A percentile compares a stretch with the other conserved stretches of the same genome.
Conservation (phyloP, 2,113 vertebrate species). For the Hiodon alosoides region DNA sequence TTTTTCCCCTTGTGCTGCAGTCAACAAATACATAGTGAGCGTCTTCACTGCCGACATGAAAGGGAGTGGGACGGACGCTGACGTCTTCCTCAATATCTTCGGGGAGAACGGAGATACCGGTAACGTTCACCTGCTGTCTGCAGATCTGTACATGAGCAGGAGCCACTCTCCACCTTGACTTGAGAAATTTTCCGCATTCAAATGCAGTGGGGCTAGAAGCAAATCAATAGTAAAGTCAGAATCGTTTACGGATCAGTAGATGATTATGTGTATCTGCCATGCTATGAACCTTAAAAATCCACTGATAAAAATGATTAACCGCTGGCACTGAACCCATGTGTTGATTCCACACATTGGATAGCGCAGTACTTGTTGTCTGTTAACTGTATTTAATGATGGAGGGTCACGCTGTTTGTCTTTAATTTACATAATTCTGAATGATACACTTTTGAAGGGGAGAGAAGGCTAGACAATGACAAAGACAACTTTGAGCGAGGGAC, state of each 20-base stretch:
- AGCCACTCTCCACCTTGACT: background rate
- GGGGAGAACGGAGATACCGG: slow-evolving; percentile 94
- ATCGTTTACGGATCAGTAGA: too few relatives aligned
- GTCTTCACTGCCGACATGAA: slow-evolving; percentile 89
- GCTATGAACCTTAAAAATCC: too few relatives aligned
- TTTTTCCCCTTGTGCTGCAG: slow-evolving; percentile 48
- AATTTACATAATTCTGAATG: background rate
- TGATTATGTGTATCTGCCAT: too few relatives aligned
- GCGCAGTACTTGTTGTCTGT: too few relatives aligned
- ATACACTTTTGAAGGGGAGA: slow-evolving; percentile 66
- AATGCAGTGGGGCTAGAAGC: too few relatives aligned
- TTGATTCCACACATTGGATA: too few relatives aligned
- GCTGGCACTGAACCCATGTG: too few relatives aligned
- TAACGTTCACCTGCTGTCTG: slow-evolving; percentile 38
- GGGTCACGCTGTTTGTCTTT: too few relatives aligned
- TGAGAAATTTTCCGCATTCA: background rate
- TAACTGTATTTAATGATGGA: too few relatives aligned
- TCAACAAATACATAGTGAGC: slow-evolving; percentile 88
- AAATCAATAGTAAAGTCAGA: too few relatives aligned
- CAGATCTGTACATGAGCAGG: background rate
- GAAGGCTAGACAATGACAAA: slow-evolving; percentile 85
- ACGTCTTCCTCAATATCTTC: slow-evolving; percentile 93
- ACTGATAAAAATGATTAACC: too few relatives aligned
- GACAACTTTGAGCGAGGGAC: slow-evolving; percentile 91
- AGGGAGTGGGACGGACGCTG: slow-evolving; percentile 90